A percentile compares a stretch with the other conserved stretches of the same genome.
phyloP scores from a whole-genome alignment of 1,140 invertebrate species.

The Pachypsylla venusta region DNA sequence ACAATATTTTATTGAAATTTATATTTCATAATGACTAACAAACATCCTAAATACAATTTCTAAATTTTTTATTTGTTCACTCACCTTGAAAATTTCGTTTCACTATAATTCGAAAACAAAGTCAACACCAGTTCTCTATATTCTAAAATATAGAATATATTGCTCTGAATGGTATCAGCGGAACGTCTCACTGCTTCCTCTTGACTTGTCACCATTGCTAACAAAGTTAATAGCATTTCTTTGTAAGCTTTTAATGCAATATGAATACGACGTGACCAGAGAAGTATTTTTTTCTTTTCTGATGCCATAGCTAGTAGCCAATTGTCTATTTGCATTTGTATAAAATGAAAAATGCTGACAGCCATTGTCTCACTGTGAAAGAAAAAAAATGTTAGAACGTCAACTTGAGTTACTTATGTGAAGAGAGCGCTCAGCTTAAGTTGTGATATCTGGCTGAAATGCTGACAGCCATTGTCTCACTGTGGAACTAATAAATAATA shows the following conservation, averaged over 20 bases:
- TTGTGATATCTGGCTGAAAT: no score
- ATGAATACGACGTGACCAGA: slow-evolving; percentile 75
- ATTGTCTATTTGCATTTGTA: slow-evolving; percentile 79
- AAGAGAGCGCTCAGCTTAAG: no score
- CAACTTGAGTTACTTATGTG: no score
- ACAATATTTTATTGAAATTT: no score
- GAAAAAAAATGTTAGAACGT: slow-evolving; percentile 27
- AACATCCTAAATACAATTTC: no score
- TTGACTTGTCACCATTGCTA: slow-evolving; percentile 57
- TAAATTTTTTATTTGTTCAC: no score
- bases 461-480: no score
- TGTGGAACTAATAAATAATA: no score
- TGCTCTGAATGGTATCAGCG: slow-evolving; percentile 72
- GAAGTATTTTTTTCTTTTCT: slow-evolving; percentile 68
- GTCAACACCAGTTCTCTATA: slow-evolving; percentile 82
- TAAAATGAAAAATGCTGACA: slow-evolving; percentile 78
- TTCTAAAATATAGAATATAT: slow-evolving; percentile 87
- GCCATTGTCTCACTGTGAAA: slow-evolving; percentile 68
- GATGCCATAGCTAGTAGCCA: slow-evolving; percentile 73
- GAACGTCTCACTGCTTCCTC: slow-evolving; percentile 54
- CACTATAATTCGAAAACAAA: slow-evolving; percentile 59
- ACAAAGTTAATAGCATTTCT: slow-evolving; percentile 50
- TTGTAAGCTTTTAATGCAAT: slow-evolving; percentile 54
- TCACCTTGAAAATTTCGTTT: slow-evolving; percentile 71
- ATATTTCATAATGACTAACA: no score